Base-by-base conservation (phyloP, 2,797 vertebrate species). In the Epinephelus malabaricus region DNA sequence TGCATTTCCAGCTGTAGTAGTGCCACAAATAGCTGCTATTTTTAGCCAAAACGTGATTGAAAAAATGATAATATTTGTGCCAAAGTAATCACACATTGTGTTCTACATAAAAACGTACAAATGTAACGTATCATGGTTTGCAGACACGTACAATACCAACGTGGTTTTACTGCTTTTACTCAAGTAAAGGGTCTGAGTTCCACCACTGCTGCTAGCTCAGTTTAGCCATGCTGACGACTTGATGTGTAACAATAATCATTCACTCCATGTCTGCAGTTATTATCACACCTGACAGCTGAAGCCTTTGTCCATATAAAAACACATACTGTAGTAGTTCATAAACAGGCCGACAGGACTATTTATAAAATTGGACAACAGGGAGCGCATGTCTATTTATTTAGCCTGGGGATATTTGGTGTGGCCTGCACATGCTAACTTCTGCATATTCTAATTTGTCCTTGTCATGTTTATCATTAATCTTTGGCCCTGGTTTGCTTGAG, bases 381-480 rank as follows among this genome's bases (percentile, higher is more conserved):
- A 90, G 73, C 80, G 74, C 49, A 53, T 82, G 85, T 84, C 78
- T 93, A 82, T 92, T 90, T 93, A 87, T 94, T 92, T 90, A 83
- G 94, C 94, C 89, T 49, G 38, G 46, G 93, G 88, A 92, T 93
- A 94, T 94, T 92, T 88, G 86, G 82, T 6, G 78, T 90, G 70
- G 81, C 76, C 56, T 72, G 77, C 91, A 84, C 91, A 94, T 90
- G 92, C 86, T 91, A 94, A 94, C 92, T 92, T 93, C 86, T 82
- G 50, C 89, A 92, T 92, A 91, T 93, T 95, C 92, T 94, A 94
- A 95, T 95, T 95, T 95, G 94, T 95, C 94, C 94, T 94, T 95
- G 95, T 94, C 94, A 95, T 92, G 92, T 96, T 95, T 95, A 94
- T 94, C 94, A 95, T 95, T 95, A 96, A 96, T 96, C 95, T 95